These are phyloP conservation scores for Falcunculus frontatus DNA, from an alignment of 2,113 vertebrate genomes.

Conservation along the genomic window DNA sequence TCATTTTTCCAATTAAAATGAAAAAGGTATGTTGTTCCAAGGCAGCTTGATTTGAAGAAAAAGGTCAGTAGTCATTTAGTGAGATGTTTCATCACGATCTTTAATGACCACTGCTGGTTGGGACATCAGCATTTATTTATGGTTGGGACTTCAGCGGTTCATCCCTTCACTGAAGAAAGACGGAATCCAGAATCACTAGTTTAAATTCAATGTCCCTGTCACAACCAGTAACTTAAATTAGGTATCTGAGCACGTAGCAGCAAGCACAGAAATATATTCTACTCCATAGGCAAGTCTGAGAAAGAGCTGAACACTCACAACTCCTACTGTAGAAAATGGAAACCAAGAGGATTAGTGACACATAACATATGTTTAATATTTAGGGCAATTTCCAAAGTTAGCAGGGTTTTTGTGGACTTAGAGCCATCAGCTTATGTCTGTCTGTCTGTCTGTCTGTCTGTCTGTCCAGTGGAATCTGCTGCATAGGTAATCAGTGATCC, in stretches of 20 bases:
- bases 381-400: background rate
- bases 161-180: background rate
- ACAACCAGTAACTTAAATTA: slow-evolving; percentile 7
- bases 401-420: background rate
- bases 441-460: background rate
- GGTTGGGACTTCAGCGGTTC: background rate
- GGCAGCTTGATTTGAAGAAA: background rate
- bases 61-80: background rate
- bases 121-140: background rate
- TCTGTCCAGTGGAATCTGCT: background rate
- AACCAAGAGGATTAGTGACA: background rate
- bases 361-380: background rate
- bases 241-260: background rate
- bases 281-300: background rate
- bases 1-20: background rate
- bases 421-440: background rate
- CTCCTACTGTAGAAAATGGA: background rate
- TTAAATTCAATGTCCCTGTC: slow-evolving; percentile 16
- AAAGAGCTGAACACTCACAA: background rate
- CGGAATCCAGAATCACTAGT: background rate
- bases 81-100: background rate
- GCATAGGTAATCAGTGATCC: background rate
- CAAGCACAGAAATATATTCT: background rate
- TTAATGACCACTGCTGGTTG: background rate
- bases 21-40: background rate